Conservation (phyloP, 2,113 vertebrate genomes). For the Romanogobio albipinnatus region DNA sequence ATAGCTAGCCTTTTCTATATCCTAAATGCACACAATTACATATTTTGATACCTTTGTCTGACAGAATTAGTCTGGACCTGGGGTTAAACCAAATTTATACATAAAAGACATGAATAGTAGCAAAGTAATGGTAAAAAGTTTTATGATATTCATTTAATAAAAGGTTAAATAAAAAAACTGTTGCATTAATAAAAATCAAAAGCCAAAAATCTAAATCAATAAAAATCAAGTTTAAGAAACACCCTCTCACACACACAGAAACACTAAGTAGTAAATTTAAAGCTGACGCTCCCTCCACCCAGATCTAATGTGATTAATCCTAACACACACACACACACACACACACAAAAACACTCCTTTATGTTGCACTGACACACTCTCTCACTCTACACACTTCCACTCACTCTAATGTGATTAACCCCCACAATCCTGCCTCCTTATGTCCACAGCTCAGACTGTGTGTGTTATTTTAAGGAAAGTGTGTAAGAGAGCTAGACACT, state of each 20-base stretch:
- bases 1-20: no score
- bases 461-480: conserved; percentile 22
- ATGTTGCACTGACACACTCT: conserved; percentile 17
- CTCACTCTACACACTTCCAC: conserved; percentile 34
- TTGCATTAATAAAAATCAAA: neutral
- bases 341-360: neutral
- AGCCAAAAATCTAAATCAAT: neutral
- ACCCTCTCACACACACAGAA: conserved; percentile 36
- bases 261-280: conserved; percentile 39
- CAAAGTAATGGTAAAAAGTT: neutral
- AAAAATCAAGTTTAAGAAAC: conserved; percentile 26
- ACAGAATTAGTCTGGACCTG: neutral
- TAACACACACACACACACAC: conserved; percentile 43
- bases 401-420: conserved; percentile 52
- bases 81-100: neutral
- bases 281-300: conserved; percentile 57
- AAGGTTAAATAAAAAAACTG: neutral
- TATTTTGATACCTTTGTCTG: neutral
- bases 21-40: neutral
- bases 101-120: neutral
- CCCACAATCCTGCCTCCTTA: conserved; percentile 42
- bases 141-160: neutral
- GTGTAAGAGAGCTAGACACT: neutral
- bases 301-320: conserved; percentile 72
- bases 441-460: conserved; percentile 38